phyloP scores from a whole-genome alignment of 2,113 vertebrate species.

The Tychaedon coryphoeus region DNA sequence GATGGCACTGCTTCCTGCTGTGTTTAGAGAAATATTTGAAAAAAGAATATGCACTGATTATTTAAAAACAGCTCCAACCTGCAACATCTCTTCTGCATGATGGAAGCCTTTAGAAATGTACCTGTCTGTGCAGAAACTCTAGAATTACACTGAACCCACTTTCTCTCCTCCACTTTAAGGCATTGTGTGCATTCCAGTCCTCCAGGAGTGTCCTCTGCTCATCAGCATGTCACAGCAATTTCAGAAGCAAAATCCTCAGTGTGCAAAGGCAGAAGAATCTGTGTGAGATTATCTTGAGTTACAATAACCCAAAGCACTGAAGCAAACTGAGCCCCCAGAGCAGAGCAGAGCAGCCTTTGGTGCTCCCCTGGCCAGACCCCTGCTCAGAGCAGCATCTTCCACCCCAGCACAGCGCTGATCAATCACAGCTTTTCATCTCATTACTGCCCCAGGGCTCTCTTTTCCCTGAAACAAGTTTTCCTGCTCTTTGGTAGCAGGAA shows the following conservation, averaged over 20 bases:
- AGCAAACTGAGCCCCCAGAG: not conserved
- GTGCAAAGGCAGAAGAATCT: not conserved
- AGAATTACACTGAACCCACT: not conserved
- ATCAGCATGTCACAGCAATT: not conserved
- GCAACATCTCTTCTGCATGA: not conserved
- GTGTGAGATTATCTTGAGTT: not conserved
- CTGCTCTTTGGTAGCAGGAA: not conserved
- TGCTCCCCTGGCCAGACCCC: not conserved
- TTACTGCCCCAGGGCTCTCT: not conserved
- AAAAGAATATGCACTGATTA: not conserved
- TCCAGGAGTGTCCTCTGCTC: not conserved
- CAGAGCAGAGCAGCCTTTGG: not conserved
- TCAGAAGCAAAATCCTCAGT: not conserved
- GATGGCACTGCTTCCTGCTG: not conserved
- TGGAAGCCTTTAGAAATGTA: not conserved
- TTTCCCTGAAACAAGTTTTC: not conserved
- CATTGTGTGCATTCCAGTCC: not conserved
- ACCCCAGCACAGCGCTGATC: not conserved
- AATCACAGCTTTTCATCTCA: not conserved
- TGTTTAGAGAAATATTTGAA: not conserved
- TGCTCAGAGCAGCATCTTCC: not conserved
- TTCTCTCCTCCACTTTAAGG: not conserved
- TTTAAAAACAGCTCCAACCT: not conserved
- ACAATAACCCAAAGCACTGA: not conserved
- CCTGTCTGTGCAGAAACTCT: not conserved